Base-by-base conservation (phyloP, 2,113 vertebrate genomes). In the Trematomus loennbergii region DNA sequence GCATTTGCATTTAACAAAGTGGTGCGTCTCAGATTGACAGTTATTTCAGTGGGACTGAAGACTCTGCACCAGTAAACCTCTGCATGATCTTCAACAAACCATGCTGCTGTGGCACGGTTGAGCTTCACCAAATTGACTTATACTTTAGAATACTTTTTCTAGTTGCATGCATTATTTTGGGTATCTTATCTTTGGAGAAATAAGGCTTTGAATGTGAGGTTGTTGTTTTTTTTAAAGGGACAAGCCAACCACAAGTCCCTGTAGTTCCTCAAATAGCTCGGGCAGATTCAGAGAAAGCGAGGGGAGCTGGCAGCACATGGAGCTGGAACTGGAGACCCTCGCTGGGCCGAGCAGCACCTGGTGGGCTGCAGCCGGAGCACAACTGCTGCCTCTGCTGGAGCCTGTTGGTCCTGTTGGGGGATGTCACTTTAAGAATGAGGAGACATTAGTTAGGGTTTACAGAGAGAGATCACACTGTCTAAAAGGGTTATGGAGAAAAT, bases 181-280 rank as follows among this genome's bases (percentile, higher is more conserved):
- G 8, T 40, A 43, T 73, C 40, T 50, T 75, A 25, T 18, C 12
- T 20, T 62, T 43, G 71, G 67, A 63, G 18, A 46, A 55, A 66
- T 18, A 72, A 76, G 50, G 11, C 12, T 64, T 3, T 36, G 9
- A 65, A 18, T 69, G 22, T 22, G 0, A 33, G 29, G n/a, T n/a
- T n/a, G n/a, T n/a, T 29, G 3, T 29, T 50, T 9, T 65, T 59
- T 77, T 79, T 57, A 2, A 49, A 62, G 49, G 18, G 6, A 59
- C 46, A 43, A 72, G 71, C 64, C 49, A 57, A 55, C 33, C 15
- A 58, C 25, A 64, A 64, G 69, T 82, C 72, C 75, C 68, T 33
- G 20, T 43, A 69, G 77, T 72, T 86, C 84, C 81, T 86, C 87
- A 92, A 91, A 93, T 93, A 92, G 88, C 83, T 48, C 33, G 1